These are phyloP conservation scores for Chrysolina americana DNA, from an alignment of 2,888 invertebrate genomes.

Conservation along the genomic window DNA sequence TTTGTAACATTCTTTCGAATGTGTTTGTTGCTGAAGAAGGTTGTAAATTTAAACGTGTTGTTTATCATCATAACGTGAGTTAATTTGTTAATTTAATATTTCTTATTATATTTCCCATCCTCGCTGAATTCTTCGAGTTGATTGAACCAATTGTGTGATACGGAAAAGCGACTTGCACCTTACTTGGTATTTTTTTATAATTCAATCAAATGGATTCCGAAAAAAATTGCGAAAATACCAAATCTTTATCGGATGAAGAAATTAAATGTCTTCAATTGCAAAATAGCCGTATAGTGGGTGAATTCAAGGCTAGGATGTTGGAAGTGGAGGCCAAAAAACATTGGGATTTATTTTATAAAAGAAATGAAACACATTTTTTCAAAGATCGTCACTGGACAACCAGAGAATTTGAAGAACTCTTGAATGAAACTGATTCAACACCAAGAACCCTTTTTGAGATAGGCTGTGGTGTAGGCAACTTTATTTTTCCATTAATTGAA, in stretches of 20 bases:
- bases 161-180: not conserved
- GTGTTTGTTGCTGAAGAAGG: too few species aligned
- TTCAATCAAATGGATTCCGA: conserved; percentile 27
- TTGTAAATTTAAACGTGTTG: too few species aligned
- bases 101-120: not conserved
- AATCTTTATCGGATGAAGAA: conserved; percentile 75
- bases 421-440: conserved; percentile 63
- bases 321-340: conserved; percentile 89
- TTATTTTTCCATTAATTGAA: conserved; percentile 91
- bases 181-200: conserved; percentile 5
- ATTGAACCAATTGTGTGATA: not conserved
- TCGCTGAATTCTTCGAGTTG: not conserved
- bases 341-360: conserved; percentile 97
- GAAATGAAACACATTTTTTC: conserved; percentile 94
- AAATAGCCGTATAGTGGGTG: conserved; percentile 78
- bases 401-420: conserved; percentile 82
- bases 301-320: conserved; percentile 82
- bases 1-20: too few species aligned
- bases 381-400: conserved; percentile 98
- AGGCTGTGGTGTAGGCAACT: conserved; percentile 98
- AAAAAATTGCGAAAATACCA: conserved; percentile 59
- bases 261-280: conserved; percentile 77
- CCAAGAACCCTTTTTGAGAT: conserved; percentile 79
- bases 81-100: too few species aligned
- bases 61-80: too few species aligned